These are phyloP conservation scores for Hepsetus odoe DNA, from an alignment of 2,113 vertebrate genomes.

Conservation along the genomic window DNA sequence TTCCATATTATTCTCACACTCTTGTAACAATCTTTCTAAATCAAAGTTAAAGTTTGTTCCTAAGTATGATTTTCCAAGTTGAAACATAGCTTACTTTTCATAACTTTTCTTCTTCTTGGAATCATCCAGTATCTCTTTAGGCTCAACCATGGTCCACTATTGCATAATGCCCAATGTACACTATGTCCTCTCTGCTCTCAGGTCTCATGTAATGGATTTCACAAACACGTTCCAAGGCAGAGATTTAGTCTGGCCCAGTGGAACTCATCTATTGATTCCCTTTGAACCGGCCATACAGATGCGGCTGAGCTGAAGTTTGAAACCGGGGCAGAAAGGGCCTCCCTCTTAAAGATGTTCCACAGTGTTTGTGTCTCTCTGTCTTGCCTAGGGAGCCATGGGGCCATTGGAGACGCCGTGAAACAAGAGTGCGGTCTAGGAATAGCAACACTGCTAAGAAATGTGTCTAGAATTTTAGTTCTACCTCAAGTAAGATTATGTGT, in stretches of 20 bases:
- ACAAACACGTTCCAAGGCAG: constrained; percentile 27
- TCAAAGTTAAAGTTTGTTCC: background rate
- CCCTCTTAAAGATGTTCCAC: constrained; percentile 24
- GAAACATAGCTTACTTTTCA: background rate
- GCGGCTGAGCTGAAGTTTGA: constrained; percentile 22
- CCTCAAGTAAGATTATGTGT: constrained; percentile 18
- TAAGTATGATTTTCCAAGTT: background rate
- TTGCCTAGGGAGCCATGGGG: constrained; percentile 21
- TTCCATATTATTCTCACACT: background rate
- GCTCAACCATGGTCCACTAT: background rate
- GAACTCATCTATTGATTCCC: constrained; percentile 41
- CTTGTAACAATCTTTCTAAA: background rate
- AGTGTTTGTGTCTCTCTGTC: constrained; percentile 19
- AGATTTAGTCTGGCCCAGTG: constrained; percentile 34
- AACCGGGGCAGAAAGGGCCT: constrained; percentile 38
- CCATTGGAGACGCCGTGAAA: constrained; percentile 33
- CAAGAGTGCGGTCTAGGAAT: constrained; percentile 34
- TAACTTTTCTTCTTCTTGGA: background rate
- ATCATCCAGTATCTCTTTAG: constrained; percentile 1
- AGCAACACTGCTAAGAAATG: constrained; percentile 28
- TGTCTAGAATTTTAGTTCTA: constrained; percentile 39
- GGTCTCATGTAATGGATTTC: constrained; percentile 33
- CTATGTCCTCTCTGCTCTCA: constrained; percentile 11
- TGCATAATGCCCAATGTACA: constrained; percentile 10
- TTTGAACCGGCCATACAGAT: constrained; percentile 15